These are phyloP conservation scores for Araneus ventricosus DNA, from an alignment of 1,140 invertebrate genomes.

Conservation along the genomic window DNA sequence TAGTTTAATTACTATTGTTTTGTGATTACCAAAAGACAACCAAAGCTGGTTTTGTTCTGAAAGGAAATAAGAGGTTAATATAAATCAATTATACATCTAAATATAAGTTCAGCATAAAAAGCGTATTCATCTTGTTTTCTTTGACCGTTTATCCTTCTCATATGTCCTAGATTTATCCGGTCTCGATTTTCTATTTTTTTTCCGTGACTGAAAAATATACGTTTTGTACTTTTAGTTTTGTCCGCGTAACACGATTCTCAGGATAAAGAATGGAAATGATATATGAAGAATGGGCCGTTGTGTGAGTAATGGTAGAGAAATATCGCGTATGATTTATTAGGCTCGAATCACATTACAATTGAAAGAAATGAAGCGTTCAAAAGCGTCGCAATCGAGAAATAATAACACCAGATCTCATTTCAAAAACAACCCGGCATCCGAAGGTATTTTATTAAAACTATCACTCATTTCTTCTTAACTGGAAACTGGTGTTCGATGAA, in stretches of 20 bases:
- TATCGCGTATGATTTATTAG: conserved; percentile 36
- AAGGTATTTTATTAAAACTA: too few species aligned
- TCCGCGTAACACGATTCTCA: neutral
- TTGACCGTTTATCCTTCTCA: neutral
- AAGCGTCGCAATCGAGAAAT: neutral
- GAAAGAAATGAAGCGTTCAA: neutral
- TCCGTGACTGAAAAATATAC: too few species aligned
- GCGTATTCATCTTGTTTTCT: too few species aligned
- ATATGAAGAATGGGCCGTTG: neutral
- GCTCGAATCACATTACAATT: neutral
- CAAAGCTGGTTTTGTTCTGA: too few species aligned
- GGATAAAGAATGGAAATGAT: neutral
- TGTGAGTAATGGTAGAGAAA: conserved; percentile 20
- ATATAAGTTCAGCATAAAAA: too few species aligned
- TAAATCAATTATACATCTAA: too few species aligned
- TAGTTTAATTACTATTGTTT: too few species aligned
- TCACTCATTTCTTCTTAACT: too few species aligned
- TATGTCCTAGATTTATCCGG: neutral
- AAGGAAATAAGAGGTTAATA: too few species aligned
- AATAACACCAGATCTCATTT: neutral
- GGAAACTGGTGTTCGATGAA: too few species aligned
- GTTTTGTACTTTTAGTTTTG: neutral
- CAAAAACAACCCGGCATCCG: neutral
- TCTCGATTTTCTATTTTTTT: too few species aligned
- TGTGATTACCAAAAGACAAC: too few species aligned